Evolutionary conservation across 1,140 invertebrate species (phyloP).

Genomic region (Trichogramma pretiosum): DNA sequence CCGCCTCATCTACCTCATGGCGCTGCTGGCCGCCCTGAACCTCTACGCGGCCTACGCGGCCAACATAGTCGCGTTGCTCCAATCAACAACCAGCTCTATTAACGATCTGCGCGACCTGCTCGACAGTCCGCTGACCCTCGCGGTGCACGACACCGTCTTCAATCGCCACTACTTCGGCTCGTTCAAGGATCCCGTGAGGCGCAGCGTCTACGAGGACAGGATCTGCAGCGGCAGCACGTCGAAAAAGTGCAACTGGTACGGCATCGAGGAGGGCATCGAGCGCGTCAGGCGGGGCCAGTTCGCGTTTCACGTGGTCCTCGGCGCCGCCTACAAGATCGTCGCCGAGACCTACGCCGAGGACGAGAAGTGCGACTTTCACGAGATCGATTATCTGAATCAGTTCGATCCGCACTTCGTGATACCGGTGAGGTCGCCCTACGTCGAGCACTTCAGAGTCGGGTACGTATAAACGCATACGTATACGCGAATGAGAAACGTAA

Average conservation of each 20-base stretch:
- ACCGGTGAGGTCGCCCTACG: conserved; percentile 51
- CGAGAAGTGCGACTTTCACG: conserved; percentile 57
- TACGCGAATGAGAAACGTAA: too few species aligned
- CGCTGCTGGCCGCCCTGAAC: conserved; percentile 27
- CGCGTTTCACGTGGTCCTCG: conserved; percentile 56
- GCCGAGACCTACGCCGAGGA: conserved; percentile 55
- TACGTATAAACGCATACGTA: conserved; percentile 29
- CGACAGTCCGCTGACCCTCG: conserved; percentile 51
- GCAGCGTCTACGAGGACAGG: conserved; percentile 52
- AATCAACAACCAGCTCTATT: conserved; percentile 54
- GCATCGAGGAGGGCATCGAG: conserved; percentile 50
- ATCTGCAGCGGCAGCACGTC: conserved; percentile 25
- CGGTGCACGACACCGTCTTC: conserved; percentile 52
- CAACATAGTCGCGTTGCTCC: conserved; percentile 57
- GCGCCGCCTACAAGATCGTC: conserved; percentile 53
- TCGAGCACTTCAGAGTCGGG: conserved; percentile 55
- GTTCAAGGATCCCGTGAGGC: conserved; percentile 47
- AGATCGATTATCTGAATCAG: conserved; percentile 53
- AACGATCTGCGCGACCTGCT: conserved; percentile 50
- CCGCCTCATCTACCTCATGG: conserved; percentile 30
- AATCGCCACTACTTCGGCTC: conserved; percentile 52
- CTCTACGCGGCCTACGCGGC: conserved; percentile 57
- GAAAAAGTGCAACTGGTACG: conserved; percentile 41
- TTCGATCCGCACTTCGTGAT: conserved; percentile 52
- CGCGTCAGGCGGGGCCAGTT: conserved; percentile 51